Conservation (phyloP, 1,140 invertebrate genomes). For the Camponotus vicinus region DNA sequence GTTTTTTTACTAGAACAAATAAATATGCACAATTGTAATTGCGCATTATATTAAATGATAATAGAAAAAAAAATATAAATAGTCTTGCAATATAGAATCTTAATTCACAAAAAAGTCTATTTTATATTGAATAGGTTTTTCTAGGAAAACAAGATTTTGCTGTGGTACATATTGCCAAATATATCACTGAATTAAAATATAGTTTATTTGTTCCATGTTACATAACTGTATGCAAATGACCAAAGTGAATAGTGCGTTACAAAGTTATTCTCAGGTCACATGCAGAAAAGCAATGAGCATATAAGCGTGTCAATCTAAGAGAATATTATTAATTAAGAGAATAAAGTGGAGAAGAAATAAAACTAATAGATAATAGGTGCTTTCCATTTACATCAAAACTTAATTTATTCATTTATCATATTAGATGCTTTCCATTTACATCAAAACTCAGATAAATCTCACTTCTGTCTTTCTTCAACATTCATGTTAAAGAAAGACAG, state of each 20-base stretch:
- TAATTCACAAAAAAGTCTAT: not conserved
- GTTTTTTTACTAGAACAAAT: slow-evolving; percentile 78
- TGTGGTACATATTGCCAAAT: not conserved
- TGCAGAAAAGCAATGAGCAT: slow-evolving; percentile 8
- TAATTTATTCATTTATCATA: no score
- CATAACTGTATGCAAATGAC: not conserved
- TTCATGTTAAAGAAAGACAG: no score
- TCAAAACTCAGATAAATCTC: no score
- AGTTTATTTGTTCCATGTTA: slow-evolving; percentile 2
- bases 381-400: no score
- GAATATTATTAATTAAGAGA: not conserved
- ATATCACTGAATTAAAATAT: not conserved
- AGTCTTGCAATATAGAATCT: slow-evolving; percentile 20
- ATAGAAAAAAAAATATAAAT: not conserved
- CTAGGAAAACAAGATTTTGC: not conserved
- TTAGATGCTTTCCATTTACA: no score
- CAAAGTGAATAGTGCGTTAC: not conserved
- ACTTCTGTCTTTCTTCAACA: no score
- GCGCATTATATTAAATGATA: not conserved
- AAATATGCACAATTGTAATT: slow-evolving; percentile 16
- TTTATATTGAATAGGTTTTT: not conserved
- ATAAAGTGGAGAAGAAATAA: not conserved
- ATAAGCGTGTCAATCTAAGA: not conserved
- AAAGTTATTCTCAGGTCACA: slow-evolving; percentile 10
- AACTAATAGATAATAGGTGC: slow-evolving; percentile 13